Conservation (phyloP, 1,140 invertebrate genomes). For the Lepidotrigona ventralis region DNA sequence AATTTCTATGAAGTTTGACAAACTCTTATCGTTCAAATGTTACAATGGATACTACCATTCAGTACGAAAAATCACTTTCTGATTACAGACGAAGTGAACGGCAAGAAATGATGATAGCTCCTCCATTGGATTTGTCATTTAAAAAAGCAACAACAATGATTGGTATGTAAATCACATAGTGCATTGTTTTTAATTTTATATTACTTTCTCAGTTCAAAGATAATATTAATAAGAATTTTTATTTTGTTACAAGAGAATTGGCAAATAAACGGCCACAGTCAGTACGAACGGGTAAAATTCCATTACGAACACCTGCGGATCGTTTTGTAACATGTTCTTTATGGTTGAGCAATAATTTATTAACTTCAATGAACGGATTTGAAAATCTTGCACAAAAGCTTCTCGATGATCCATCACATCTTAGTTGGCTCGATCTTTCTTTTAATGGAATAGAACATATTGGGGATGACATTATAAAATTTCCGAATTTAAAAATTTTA, state of each 20-base stretch:
- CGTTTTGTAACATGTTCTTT: constrained; percentile 79
- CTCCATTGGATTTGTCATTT: constrained; percentile 73
- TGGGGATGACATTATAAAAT: constrained; percentile 73
- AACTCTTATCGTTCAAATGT: not conserved
- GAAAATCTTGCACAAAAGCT: constrained; percentile 71
- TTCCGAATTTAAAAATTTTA: constrained; percentile 74
- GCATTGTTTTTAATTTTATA: not conserved
- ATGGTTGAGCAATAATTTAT: constrained; percentile 81
- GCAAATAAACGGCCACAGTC: constrained; percentile 62
- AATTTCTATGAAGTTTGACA: not conserved
- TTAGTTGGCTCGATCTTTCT: constrained; percentile 81
- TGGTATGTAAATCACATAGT: constrained; percentile 59
- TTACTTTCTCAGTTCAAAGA: not conserved
- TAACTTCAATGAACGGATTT: constrained; percentile 74
- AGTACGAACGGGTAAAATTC: constrained; percentile 73
- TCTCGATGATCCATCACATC: constrained; percentile 73
- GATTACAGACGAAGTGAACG: constrained; percentile 59
- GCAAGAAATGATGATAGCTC: constrained; percentile 63
- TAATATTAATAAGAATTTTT: constrained; percentile 27
- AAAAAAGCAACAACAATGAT: constrained; percentile 67
- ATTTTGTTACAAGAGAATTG: constrained; percentile 66
- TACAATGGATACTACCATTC: constrained; percentile 25
- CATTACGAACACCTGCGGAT: constrained; percentile 69
- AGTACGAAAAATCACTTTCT: constrained; percentile 29
- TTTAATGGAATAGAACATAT: constrained; percentile 80